phyloP scores from a whole-genome alignment of 2,888 invertebrate species.

The Atrina japonica region DNA sequence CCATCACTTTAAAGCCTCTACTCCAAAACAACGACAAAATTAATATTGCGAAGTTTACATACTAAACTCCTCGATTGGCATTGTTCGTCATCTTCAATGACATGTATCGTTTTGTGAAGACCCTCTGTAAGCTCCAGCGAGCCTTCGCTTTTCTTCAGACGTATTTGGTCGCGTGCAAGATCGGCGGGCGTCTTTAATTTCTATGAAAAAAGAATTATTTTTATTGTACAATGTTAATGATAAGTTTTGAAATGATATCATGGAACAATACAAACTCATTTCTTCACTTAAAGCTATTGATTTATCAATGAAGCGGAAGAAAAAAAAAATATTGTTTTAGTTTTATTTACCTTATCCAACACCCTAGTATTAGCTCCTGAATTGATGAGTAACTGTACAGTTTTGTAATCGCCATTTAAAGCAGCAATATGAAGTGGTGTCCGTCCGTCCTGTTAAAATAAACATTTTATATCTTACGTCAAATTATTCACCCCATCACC shows the following conservation, averaged over 20 bases:
- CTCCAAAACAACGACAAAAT: too few species aligned
- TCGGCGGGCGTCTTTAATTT: neutral
- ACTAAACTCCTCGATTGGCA: too few species aligned
- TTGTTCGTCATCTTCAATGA: conserved; percentile 8
- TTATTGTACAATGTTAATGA: too few species aligned
- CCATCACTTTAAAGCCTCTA: too few species aligned
- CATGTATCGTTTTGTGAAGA: conserved; percentile 1
- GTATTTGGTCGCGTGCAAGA: neutral
- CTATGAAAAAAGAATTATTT: neutral
- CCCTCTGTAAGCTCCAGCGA: neutral
- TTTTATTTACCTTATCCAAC: conserved; percentile 8
- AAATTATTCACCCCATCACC: too few species aligned
- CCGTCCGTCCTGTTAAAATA: conserved; percentile 12
- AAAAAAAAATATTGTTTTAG: too few species aligned
- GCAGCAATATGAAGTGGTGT: conserved; percentile 16
- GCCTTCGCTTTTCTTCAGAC: conserved; percentile 4
- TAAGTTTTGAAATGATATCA: neutral
- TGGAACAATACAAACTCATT: too few species aligned
- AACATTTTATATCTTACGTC: too few species aligned
- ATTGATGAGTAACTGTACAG: neutral
- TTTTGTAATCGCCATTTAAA: conserved; percentile 17
- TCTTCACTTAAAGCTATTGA: too few species aligned
- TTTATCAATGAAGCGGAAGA: too few species aligned
- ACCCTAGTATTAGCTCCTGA: neutral
- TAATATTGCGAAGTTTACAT: too few species aligned